Base-by-base conservation (phyloP, 2,797 vertebrate genomes). In the Lagorchestes hirsutus region DNA sequence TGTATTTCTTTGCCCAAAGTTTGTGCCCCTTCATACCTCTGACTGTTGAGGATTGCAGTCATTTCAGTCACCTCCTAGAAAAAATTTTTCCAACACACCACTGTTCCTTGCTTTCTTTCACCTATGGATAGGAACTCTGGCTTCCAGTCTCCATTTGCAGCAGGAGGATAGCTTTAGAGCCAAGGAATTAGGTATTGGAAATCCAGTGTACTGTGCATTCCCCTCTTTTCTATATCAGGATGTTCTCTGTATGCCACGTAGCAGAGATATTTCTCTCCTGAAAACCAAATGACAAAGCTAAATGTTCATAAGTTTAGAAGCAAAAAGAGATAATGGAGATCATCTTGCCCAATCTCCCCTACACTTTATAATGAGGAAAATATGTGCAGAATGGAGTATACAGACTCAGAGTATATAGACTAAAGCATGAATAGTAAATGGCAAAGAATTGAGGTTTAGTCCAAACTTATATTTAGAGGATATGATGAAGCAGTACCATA, bases 91-190 rank as follows among this genome's bases (percentile, higher is more conserved):
- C 93, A 93, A 27, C 8, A 92, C 93, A 90, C 55, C 56, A 96
- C 95, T 95, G 1, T 97, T 98, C 97, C 91, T 46, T 40, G 46
- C 29, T 91, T 34, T 55, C 55, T 95, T 95, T 94, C 90, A 82
- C 95, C 67, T 90, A 94, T 55, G 95, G 55, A 97, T 92, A 6
- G 94, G 40, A 62, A 5, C 52, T 94, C 93, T 95, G 91, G 62
- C n/a, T 96, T 62, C 55, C 92, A 95, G 14, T 74, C 34, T 87
- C 67, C 96, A 90, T 90, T 94, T 93, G n/a, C 59, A 67, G 92
- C 3, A 67, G 90, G 27, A 94, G 67, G 11, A 93, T 27, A 16
- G 34, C 31, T n/a, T n/a, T 34, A 13, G 31, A 67, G 31, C 31
- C 31, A 14, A 67, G 59, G 12, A 67, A 67, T n/a, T 67, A 67